phyloP scores from a whole-genome alignment of 2,888 invertebrate genomes.

The Perithous albicinctus region DNA sequence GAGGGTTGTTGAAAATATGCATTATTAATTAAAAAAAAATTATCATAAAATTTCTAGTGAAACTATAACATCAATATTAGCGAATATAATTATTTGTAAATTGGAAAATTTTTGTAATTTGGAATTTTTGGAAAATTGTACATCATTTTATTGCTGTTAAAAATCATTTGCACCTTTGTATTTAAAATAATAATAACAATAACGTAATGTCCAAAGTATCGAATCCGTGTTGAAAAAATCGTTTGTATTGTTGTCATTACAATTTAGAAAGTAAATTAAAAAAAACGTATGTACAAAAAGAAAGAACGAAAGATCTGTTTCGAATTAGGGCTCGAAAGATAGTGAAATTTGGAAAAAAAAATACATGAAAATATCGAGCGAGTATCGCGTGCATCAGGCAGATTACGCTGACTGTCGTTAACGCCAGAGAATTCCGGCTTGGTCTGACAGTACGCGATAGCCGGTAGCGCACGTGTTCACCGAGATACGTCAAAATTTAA shows the following conservation, averaged over 20 bases:
- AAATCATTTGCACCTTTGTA: not conserved
- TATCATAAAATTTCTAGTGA: not conserved
- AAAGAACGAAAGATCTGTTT: not conserved
- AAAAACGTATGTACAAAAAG: not conserved
- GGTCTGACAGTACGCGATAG: slow-evolving; percentile 48
- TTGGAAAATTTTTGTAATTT: too few relatives aligned
- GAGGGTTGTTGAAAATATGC: too few relatives aligned
- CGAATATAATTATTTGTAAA: too few relatives aligned
- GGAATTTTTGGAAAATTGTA: not conserved
- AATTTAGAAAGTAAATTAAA: not conserved
- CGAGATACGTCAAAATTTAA: slow-evolving; percentile 80
- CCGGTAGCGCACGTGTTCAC: slow-evolving; percentile 67
- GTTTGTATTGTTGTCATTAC: not conserved
- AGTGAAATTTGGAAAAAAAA: not conserved
- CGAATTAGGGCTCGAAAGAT: not conserved
- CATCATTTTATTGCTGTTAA: not conserved
- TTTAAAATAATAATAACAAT: not conserved
- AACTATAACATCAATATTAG: too few relatives aligned
- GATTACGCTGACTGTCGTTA: slow-evolving; percentile 24
- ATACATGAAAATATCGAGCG: not conserved
- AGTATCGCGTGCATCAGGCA: not conserved
- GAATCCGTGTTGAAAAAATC: not conserved
- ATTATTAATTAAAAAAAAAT: not conserved
- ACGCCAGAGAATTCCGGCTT: slow-evolving; percentile 36
- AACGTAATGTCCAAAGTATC: not conserved